Percentiles rank a stretch among this genome's conserved stretches.
These are phyloP conservation scores for Thermophis baileyi DNA, from an alignment of 2,113 vertebrate genomes.

Conservation along the genomic window DNA sequence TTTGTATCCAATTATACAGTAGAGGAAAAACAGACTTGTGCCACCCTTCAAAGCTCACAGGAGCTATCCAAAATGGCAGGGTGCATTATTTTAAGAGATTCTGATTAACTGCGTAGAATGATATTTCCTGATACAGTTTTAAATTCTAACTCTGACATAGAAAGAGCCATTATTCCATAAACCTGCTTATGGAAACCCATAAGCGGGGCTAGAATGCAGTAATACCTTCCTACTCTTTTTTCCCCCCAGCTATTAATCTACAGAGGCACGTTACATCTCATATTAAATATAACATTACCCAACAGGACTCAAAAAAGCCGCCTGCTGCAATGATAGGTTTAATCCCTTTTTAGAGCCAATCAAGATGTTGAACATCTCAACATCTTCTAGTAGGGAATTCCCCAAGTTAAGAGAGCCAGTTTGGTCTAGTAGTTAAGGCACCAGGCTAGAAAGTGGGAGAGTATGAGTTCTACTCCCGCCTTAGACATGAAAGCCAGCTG, in stretches of 20 bases:
- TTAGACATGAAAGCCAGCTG: not conserved
- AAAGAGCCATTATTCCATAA: not conserved
- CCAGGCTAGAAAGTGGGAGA: not conserved
- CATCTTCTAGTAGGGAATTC: not conserved
- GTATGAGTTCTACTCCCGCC: not conserved
- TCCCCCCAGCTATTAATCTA: not conserved
- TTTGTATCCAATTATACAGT: slow-evolving; percentile 9
- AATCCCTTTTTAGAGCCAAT: not conserved
- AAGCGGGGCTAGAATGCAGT: not conserved
- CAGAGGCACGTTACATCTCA: not conserved
- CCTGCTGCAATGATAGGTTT: not conserved
- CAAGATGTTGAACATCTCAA: not conserved
- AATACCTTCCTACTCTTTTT: not conserved
- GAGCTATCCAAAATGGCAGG: not conserved
- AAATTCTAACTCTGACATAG: not conserved
- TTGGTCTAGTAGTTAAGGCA: not conserved
- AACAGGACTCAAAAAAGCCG: not conserved
- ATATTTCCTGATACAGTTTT: not conserved
- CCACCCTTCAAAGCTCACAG: not conserved
- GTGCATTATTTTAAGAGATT: not conserved
- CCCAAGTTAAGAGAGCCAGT: not conserved
- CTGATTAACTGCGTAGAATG: not conserved
- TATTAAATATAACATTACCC: not conserved
- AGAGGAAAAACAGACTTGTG: not conserved
- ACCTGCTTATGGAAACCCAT: not conserved